Conservation (phyloP, 2,113 vertebrate genomes). For the Falco punctatus region DNA sequence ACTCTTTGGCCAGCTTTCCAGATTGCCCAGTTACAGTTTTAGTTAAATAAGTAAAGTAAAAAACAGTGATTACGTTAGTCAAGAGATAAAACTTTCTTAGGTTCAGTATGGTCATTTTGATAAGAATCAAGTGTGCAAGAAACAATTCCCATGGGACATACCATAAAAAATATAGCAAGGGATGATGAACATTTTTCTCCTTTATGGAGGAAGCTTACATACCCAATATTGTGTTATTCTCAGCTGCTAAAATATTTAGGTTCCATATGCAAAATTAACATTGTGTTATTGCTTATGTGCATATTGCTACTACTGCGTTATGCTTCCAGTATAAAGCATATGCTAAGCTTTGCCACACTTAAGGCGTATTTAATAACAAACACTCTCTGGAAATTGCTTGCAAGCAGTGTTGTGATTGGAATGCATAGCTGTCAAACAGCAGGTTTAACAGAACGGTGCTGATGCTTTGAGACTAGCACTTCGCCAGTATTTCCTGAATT, state of each 20-base stretch:
- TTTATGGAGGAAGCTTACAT: neutral
- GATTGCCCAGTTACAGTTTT: neutral
- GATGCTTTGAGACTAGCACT: neutral
- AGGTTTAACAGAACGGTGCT: neutral
- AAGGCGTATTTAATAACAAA: neutral
- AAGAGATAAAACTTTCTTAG: neutral
- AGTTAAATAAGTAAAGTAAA: neutral
- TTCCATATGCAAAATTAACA: neutral
- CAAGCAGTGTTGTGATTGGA: neutral
- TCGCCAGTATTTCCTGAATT: neutral
- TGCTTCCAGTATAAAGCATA: neutral
- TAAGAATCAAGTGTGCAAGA: neutral
- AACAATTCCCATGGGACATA: neutral
- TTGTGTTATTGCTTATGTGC: neutral
- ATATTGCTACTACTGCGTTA: neutral
- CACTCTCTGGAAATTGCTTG: neutral
- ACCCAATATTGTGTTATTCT: neutral
- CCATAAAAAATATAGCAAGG: neutral
- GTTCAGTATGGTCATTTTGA: neutral
- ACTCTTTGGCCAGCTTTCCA: neutral
- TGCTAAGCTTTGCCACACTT: neutral
- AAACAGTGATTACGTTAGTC: neutral
- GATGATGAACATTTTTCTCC: neutral
- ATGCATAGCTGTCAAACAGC: neutral
- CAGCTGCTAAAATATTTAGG: constrained; percentile 48